These are phyloP conservation scores for Lepisosteus osseus DNA, from an alignment of 2,113 vertebrate genomes.

Conservation along the genomic window DNA sequence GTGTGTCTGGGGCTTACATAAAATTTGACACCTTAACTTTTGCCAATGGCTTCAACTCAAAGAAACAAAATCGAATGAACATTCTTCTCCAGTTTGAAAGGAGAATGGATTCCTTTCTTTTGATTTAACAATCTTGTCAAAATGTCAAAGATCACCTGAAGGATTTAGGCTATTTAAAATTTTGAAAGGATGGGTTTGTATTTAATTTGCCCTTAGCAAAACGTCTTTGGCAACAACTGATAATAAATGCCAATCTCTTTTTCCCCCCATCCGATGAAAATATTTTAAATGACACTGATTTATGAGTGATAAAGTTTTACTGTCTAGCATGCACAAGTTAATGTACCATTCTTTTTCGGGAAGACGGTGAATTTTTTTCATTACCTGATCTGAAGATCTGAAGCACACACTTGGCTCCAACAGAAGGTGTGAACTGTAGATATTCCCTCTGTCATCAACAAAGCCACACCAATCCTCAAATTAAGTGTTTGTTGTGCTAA, in stretches of 20 bases:
- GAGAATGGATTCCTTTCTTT: background rate
- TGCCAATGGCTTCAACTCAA: background rate
- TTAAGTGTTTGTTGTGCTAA: constrained; percentile 46
- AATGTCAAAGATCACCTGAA: background rate
- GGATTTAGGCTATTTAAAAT: background rate
- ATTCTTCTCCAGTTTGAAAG: background rate
- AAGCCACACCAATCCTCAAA: background rate
- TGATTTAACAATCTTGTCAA: background rate
- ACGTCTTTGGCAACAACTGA: background rate
- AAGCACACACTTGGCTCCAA: background rate
- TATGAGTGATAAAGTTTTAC: no score
- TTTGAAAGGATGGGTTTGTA: constrained; percentile 3
- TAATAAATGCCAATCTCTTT: no score
- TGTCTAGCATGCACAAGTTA: no score
- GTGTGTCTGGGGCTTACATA: background rate
- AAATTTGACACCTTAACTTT: background rate
- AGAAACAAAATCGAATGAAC: background rate
- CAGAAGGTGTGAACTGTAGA: background rate
- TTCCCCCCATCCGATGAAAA: no score
- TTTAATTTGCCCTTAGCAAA: background rate
- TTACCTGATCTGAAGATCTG: no score
- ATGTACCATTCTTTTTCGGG: background rate
- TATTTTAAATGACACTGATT: no score
- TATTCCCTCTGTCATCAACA: background rate
- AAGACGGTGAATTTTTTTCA: background rate